Evolutionary conservation across 2,797 vertebrate species (phyloP).

Genomic region (Vireo griseus): DNA sequence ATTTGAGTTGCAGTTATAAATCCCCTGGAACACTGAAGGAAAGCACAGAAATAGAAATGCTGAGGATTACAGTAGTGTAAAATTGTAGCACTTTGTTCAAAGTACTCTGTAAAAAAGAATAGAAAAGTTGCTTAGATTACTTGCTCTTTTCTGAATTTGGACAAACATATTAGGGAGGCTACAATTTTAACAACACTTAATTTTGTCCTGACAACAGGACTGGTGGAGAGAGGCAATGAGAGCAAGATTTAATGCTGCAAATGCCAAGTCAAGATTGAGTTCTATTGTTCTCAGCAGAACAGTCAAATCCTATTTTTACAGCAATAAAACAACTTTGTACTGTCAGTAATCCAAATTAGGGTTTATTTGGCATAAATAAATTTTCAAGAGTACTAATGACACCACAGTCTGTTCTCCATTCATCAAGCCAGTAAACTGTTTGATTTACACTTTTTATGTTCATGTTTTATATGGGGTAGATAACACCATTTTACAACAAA

Average conservation of each 20-base stretch:
- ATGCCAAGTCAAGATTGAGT: neutral
- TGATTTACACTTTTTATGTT: neutral
- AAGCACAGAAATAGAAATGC: slow-evolving; percentile 22
- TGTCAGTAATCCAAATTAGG: neutral
- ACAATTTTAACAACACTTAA: neutral
- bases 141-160: neutral
- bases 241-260: neutral
- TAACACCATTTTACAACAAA: neutral
- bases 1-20: slow-evolving; percentile 21
- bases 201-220: neutral
- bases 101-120: neutral
- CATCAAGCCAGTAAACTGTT: neutral
- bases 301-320: slow-evolving; percentile 9
- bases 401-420: neutral
- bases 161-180: neutral
- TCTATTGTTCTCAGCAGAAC: neutral
- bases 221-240: neutral
- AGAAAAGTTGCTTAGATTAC: neutral
- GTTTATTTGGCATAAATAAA: neutral
- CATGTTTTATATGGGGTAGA: neutral
- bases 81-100: neutral
- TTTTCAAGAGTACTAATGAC: neutral
- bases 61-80: slow-evolving; percentile 9
- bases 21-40: neutral
- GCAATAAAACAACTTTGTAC: neutral